Evolutionary conservation across 1,140 invertebrate species (phyloP), one percentile per base, ranked within the genome.

Genomic region (Drosophila tropicalis): DNA sequence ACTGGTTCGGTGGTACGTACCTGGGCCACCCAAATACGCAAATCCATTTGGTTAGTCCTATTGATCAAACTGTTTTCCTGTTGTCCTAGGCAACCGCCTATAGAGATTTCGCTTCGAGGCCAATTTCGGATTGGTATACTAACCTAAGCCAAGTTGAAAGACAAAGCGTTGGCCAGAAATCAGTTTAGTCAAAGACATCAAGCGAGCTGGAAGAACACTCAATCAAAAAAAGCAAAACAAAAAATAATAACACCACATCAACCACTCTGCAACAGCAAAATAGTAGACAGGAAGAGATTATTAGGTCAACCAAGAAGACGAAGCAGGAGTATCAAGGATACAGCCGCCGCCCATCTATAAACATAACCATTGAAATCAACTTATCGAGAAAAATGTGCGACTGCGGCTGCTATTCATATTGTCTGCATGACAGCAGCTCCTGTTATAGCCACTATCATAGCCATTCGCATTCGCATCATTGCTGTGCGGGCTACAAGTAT

Each of bases 61-160:
- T 87, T 70, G 84, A 87, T 80, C 84, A 87, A 87, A 87, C 84
- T 39, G 10, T 10, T 22, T 12, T 12, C 10, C 4, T 39, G 63
- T 70, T 58, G 55, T 34, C 65, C 54, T 2, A 19, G 66, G 62
- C 67, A 70, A 77, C 73, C 10, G 44, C 25, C 29, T 29, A 41
- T 12, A 47, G 12, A 13, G 36, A 39, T 5, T 13, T 39, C 3
- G 36, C 57, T 75, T 80, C 64, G 67, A 71, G 77, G 77, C 74
- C 74, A 76, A 39, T 22, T 13, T 64, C 2, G 7, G 29, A 29
- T 29, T 7, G 12, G 17, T 58, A 58, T 17, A 58, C 84, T 89
- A 89, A 89, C 84, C 84, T 89, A 85, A 90, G 85, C 74, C 81
- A 89, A 89, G 80, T 79, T 39, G 85, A 89, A 89, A 89, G 73